Evolutionary conservation across 2,888 invertebrate species (phyloP), one percentile per base, ranked within the genome.

Genomic region (Malacosoma neustria): DNA sequence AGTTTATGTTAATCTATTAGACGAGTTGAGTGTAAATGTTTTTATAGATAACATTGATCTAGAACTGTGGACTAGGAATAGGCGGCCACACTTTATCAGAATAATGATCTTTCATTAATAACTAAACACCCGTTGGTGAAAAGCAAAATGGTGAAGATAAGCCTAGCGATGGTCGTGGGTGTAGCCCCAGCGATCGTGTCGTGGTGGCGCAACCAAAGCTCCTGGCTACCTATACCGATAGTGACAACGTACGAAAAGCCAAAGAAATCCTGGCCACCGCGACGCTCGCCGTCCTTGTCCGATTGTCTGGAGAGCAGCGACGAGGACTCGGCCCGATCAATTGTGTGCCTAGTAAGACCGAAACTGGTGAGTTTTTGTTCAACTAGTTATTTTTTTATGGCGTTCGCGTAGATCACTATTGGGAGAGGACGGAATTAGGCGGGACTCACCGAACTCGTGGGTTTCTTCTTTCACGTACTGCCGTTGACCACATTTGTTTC

Each of bases 151-250:
- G 87, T 86, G 48, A 72, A 74, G 11, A 54, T 87, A 50, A 75
- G 84, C 14, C 46, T 87, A 42, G 86, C 87, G 43, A 86, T 87
- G 85, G 85, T 86, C 40, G 85, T 86, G 36, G 87, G 86, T 14
- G 86, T 87, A 48, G 84, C 87, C 42, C 87, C 87, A 38, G 84
- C 82, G 39, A 54, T 85, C 48, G 80, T 87, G 49, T 82, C 85
- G 33, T 84, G 84, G 85, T 82, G 82, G 84, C 72, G 82, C 29
- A 80, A 82, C 0, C 70, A 72, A 41, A 66, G 69, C 1, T 53
- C 68, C 29, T 56, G 57, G 61, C 43, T 72, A 49, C 66, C 69
- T 14, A 49, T 64, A 39, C 72, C 69, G 39, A 51, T 74, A 54
- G 50, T 61, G 34, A 37, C 63, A 42, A 42, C 58, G 14, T 54